Evolutionary conservation across 2,797 vertebrate species (phyloP), one percentile per base, ranked within the genome.

Genomic region (Phalloptychus januarius): DNA sequence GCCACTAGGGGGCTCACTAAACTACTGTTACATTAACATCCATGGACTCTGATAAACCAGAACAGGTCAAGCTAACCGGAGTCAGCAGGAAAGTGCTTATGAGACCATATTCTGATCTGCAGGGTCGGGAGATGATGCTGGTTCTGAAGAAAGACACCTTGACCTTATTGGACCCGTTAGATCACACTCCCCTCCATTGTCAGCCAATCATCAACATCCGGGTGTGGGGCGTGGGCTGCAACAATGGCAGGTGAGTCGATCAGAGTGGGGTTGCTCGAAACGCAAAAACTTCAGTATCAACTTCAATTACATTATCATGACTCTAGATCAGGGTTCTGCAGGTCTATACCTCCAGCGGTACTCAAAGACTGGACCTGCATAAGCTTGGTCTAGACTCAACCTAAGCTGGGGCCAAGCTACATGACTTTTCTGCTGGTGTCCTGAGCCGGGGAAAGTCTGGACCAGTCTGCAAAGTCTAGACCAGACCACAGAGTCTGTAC

Each of bases 221-320:
- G 3, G 97, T 99, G 23, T 99, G 98, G 98, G 98, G 98, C 0
- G 97, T 99, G 85, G 98, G 98, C 93, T 98, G 97, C 94, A 96
- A 98, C 95, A 97, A 97, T 0, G 98, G 98, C 94, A 98, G 98
- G 98, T 98, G 88, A 95, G 95, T 89, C 80, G 81, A 71, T 65
- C 33, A 20, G 20, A 40, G 10, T 10, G 0, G 8, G 23, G 20
- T 65, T 23, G 7, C 61, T 36, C 16, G 4, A 38, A 65, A 33
- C 12, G 8, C 8, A 36, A 61, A 33, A 33, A 36, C 31, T 63
- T 36, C 6, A 63, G 31, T 33, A 63, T 16, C 7, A 2, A 67
- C 20, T 67, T 40, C 20, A 67, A 10, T 40, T 23, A 40, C 15
- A 36, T 31, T 36, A 8, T 33, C 18, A 20, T 61, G 58, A 8